These are phyloP conservation scores for Rhopalosiphum nymphaeae DNA, from an alignment of 2,888 invertebrate species.

Conservation along the genomic window DNA sequence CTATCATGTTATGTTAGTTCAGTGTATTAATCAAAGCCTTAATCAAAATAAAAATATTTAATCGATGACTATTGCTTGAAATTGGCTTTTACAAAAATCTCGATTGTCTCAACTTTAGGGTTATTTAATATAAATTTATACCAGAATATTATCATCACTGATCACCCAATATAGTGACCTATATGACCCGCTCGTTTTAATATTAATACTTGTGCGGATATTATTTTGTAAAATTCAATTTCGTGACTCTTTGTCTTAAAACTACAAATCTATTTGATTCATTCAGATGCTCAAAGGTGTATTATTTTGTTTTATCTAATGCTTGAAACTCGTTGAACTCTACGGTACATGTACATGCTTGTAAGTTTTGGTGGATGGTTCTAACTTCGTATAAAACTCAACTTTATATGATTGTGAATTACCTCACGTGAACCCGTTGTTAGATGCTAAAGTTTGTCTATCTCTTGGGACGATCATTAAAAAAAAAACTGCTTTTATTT, in stretches of 20 bases:
- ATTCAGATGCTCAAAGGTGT: conserved; percentile 27
- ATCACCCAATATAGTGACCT: background rate
- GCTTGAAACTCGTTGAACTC: conserved; percentile 33
- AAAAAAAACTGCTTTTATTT: conserved; percentile 47
- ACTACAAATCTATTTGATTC: conserved; percentile 28
- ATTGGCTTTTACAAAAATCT: background rate
- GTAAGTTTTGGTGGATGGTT: conserved; percentile 48
- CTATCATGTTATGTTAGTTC: background rate
- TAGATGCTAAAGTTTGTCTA: conserved; percentile 37
- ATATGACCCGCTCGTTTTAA: background rate
- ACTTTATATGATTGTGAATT: conserved; percentile 36
- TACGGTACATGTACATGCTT: background rate
- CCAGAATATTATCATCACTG: background rate
- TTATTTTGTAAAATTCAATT: background rate
- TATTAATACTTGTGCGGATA: background rate
- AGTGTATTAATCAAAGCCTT: background rate
- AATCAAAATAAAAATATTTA: background rate
- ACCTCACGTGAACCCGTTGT: conserved; percentile 42
- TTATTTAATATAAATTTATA: background rate
- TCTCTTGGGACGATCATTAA: conserved; percentile 34
- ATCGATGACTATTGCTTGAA: background rate
- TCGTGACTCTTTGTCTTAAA: background rate
- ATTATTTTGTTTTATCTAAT: conserved; percentile 52
- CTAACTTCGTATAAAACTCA: conserved; percentile 42
- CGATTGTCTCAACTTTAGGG: background rate